Conservation (phyloP, 2,797 vertebrate genomes). For the Typhlichthys subterraneus region DNA sequence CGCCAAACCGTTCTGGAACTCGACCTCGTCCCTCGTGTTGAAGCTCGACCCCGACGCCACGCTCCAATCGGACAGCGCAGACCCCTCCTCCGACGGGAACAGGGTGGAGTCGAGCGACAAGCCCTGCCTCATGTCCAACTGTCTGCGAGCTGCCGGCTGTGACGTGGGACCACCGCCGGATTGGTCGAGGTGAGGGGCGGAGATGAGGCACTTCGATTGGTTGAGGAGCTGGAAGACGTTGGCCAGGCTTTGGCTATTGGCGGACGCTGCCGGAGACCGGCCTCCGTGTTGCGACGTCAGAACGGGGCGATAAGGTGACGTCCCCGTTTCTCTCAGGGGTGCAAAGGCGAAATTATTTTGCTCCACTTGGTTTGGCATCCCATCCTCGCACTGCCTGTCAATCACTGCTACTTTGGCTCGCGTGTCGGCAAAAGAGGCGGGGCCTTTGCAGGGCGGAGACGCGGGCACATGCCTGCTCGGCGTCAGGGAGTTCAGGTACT, state of each 20-base stretch:
- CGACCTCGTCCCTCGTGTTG: conserved; percentile 86
- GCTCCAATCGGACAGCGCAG: conserved; percentile 81
- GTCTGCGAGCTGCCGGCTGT: background rate
- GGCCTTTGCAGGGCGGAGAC: conserved; percentile 14
- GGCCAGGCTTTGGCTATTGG: background rate
- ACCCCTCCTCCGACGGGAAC: conserved; percentile 72
- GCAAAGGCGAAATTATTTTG: conserved; percentile 8
- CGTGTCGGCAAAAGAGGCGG: background rate
- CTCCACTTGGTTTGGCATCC: conserved; percentile 10
- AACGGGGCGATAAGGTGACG: background rate
- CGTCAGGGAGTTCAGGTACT: conserved; percentile 58
- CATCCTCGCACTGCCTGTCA: background rate
- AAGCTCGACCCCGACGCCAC: conserved; percentile 84
- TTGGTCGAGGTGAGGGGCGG: background rate
- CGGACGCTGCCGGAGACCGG: background rate
- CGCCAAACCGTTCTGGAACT: conserved; percentile 87
- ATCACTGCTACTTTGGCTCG: background rate
- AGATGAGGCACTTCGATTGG: background rate
- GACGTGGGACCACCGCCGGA: background rate
- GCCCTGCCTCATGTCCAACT: conserved; percentile 2
- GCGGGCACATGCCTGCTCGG: background rate
- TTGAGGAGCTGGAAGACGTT: conserved; percentile 2
- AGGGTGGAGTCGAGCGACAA: conserved; percentile 51
- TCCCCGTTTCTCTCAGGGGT: conserved; percentile 22
- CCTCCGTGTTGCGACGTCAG: conserved; percentile 1